Base-by-base conservation (phyloP, 2,113 vertebrate species). In the Microtus richardsoni region DNA sequence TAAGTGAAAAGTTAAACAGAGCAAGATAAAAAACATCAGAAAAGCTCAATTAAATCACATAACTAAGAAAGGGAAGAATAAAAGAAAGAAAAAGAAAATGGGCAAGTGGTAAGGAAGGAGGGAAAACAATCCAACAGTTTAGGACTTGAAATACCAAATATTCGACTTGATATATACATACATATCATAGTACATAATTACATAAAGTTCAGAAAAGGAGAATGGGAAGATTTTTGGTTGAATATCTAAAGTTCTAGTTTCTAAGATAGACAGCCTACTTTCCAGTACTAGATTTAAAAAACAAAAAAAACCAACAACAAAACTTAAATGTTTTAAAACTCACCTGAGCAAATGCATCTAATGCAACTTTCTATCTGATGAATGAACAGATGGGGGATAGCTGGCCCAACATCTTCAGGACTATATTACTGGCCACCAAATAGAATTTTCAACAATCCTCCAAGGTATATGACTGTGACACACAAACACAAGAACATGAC, bases 181-280 rank as follows among this genome's bases (percentile, higher is more conserved):
- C 24, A 91, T 26, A 74, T 68, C 66, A 68, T 1, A n/a, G 70
- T 19, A 83, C 4, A 89, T 30, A 89, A 89, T 70, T 49, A 95
- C 28, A 93, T 7, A 74, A 91, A 79, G 58, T 79, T 94, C 44
- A 85, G 28, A 94, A 91, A 96, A 91, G 47, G 21, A 54, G 33
- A 89, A 44, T 70, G 9, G 33, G 10, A 26, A 83, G 19, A 87
- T 41, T 70, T 47, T 70, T 11, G 58, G 44, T 39, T 88, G 4
- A 47, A 96, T 93, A 93, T 93, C 49, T 96, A 7, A 96, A 89
- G 93, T 89, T 93, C 44, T 60, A 28, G 91, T 94, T 95, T 88
- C 84, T 85, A 97, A 94, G 86, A 94, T 68, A 91, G 79, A 80
- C 8, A 60, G 89, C 11, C 33, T 75, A 44, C 58, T 95, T 85